Conservation (phyloP, 2,797 vertebrate species). For the Phaenicophaeus curvirostris region DNA sequence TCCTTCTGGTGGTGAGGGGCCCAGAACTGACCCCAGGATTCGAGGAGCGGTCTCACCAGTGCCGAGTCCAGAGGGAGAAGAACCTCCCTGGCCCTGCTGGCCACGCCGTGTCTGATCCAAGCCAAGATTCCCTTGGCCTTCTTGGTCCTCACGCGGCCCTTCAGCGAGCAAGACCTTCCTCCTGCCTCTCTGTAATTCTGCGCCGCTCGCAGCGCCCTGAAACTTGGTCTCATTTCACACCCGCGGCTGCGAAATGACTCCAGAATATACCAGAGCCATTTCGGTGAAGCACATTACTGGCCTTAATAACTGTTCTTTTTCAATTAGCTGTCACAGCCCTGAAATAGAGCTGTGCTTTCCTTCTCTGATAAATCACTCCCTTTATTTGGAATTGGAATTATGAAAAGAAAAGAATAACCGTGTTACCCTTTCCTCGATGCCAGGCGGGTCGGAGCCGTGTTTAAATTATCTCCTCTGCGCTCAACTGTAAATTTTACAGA, state of each 20-base stretch:
- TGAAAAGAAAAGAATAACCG: neutral
- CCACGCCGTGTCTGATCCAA: too few relatives aligned
- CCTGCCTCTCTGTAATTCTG: neutral
- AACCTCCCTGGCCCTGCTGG: too few relatives aligned
- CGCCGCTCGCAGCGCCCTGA: neutral
- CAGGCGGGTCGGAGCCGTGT: neutral
- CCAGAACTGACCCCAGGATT: too few relatives aligned
- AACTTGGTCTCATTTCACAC: neutral
- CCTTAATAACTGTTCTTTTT: neutral
- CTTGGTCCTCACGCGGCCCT: neutral
- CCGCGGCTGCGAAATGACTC: neutral
- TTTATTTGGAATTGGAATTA: constrained; percentile 1
- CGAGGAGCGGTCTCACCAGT: too few relatives aligned
- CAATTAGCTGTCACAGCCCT: neutral
- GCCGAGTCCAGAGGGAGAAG: too few relatives aligned
- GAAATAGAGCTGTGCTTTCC: neutral
- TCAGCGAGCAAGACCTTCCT: rapidly evolving
- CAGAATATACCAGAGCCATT: neutral
- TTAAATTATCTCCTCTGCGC: neutral
- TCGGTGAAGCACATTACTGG: neutral
- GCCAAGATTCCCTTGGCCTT: too few relatives aligned
- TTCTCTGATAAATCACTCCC: neutral
- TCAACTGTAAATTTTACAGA: constrained; percentile 46
- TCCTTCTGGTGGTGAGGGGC: too few relatives aligned
- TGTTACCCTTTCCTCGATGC: neutral